Evolutionary conservation across 2,797 vertebrate species (phyloP).

Genomic region (Gymnothorax reevesii): DNA sequence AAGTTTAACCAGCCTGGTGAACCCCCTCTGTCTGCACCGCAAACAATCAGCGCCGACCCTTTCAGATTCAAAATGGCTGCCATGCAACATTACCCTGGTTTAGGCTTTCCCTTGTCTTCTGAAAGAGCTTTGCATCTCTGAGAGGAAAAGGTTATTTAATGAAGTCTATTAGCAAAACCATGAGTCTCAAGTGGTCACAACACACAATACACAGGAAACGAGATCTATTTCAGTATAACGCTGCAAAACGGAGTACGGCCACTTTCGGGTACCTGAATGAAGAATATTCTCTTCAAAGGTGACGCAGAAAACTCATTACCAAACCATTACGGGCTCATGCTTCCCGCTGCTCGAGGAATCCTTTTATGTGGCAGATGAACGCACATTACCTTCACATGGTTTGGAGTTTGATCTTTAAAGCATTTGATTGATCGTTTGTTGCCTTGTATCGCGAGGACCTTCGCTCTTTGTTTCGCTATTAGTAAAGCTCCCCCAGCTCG

Average conservation of each 20-base stretch:
- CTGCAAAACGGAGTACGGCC: background rate
- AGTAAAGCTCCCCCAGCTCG: background rate
- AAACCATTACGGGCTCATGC: background rate
- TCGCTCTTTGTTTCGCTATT: background rate
- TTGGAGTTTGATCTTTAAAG: slow-evolving; percentile 27
- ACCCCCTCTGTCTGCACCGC: background rate
- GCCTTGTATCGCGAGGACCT: background rate
- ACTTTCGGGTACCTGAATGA: background rate
- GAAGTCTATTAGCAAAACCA: background rate
- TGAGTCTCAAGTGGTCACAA: background rate
- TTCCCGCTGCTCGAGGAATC: background rate
- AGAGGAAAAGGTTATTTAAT: background rate
- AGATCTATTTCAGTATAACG: background rate
- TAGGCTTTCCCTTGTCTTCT: background rate
- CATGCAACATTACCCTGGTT: background rate
- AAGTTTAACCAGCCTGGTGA: background rate
- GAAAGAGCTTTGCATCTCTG: background rate
- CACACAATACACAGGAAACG: background rate
- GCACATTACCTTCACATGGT: background rate
- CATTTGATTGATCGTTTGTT: slow-evolving; percentile 27
- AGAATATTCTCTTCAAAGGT: background rate
- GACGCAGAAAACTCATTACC: background rate
- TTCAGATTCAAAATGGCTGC: too few relatives aligned
- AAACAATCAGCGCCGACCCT: background rate
- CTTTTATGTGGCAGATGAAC: background rate